Evolutionary conservation across 2,113 vertebrate genomes (phyloP), one percentile per base, ranked within the genome.

Genomic region (Nothobranchius kuhntae): DNA sequence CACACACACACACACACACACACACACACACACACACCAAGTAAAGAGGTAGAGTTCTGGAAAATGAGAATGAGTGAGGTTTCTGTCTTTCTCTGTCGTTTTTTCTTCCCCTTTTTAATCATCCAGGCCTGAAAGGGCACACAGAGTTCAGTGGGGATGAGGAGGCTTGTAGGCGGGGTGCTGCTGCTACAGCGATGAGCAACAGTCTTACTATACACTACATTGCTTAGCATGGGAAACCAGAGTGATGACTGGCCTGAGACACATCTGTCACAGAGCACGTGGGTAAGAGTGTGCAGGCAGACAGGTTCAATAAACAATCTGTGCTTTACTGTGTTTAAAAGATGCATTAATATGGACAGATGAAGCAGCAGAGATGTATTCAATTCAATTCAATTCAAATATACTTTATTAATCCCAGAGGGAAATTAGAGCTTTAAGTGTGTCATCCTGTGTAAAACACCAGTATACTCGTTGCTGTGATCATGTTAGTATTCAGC

Each of bases 1-100:
- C 21, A 21, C 63, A 82, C 73, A 66, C 14, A 59, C 64, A 70
- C 40, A 64, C 45, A 60, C 54, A 68, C 66, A 66, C 65, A 73
- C 68, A 63, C 48, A 83, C 75, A 69, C 58, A 77, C 87, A 86
- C 86, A 88, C 87, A 91, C 90, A 92, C 89, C 91, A 87, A 90
- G 89, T 81, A 88, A 88, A 91, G 90, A 91, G 91, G 90, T 91
- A 91, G 85, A 80, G 82, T 87, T 87, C 79, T 91, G 89, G 90
- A 91, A 92, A 92, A 92, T 86, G 87, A 93, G 86, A 93, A 91
- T 85, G 87, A 90, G 86, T 90, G 89, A 87, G 89, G 90, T 92
- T 92, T 92, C 83, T 90, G 77, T 81, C 86, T 88, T 83, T 82
- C 82, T 84, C 75, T 87, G 74, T 85, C 81, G 77, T 82, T 77